Conservation (phyloP, 2,113 vertebrate species). For the Balaenoptera acutorostrata region DNA sequence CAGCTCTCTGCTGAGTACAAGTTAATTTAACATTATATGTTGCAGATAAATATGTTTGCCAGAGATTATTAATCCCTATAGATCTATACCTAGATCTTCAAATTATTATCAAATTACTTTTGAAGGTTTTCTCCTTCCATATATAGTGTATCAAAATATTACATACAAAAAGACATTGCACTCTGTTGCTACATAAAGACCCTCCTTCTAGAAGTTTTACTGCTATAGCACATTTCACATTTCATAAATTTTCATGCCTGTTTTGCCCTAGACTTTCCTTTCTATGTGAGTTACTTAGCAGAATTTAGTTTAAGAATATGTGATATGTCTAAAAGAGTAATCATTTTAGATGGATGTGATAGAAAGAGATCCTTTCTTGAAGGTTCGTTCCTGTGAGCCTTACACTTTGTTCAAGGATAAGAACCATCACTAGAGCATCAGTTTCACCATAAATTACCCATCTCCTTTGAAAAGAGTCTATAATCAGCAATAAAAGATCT, state of each 20-base stretch:
- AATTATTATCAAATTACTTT: conserved; percentile 15
- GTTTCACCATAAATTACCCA: not conserved
- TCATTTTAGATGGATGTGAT: not conserved
- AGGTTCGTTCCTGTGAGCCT: not conserved
- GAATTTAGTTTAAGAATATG: conserved; percentile 49
- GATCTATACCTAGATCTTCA: conserved; percentile 35
- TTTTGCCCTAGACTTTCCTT: conserved; percentile 64
- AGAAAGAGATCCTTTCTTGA: not conserved
- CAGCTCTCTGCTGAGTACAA: not conserved
- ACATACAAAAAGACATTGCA: conserved; percentile 24
- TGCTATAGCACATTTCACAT: conserved; percentile 70
- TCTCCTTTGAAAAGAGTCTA: not conserved
- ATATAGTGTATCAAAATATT: conserved; percentile 19
- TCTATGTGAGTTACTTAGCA: conserved; percentile 32
- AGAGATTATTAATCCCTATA: conserved; percentile 28
- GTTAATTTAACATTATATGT: conserved; percentile 20
- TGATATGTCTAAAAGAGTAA: conserved; percentile 27
- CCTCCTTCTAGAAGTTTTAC: conserved; percentile 47
- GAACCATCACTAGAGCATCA: not conserved
- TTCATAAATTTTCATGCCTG: conserved; percentile 74
- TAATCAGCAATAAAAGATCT: not conserved
- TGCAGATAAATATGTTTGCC: conserved; percentile 39
- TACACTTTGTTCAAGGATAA: not conserved
- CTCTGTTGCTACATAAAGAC: conserved; percentile 3
- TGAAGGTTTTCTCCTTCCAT: conserved; percentile 42